Conservation (phyloP, 2,797 vertebrate species). For the Chaetophractus vellerosus region DNA sequence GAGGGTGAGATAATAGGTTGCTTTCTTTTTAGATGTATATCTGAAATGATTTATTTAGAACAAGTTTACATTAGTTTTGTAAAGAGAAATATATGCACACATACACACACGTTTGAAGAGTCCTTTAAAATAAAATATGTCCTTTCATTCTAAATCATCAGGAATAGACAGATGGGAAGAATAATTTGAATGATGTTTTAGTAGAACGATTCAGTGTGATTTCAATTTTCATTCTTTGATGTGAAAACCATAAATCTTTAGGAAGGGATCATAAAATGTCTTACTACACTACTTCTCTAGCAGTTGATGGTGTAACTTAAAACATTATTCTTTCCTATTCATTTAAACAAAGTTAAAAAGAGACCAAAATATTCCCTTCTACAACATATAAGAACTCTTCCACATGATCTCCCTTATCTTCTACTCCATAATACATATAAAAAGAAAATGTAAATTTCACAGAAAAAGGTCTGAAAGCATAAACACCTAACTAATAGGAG, state of each 20-base stretch:
- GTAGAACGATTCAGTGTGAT: not conserved
- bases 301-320: not conserved
- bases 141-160: not conserved
- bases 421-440: not conserved
- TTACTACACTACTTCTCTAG: not conserved
- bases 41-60: not conserved
- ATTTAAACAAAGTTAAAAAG: not conserved
- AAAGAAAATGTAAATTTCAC: not conserved
- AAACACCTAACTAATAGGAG: not conserved
- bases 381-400: not conserved
- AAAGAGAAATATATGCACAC: not conserved
- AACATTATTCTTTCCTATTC: constrained; percentile 3
- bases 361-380: not conserved
- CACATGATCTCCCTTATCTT: not conserved
- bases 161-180: not conserved
- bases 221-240: constrained; percentile 23
- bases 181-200: not conserved
- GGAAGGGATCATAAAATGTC: not conserved
- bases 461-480: not conserved
- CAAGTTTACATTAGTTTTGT: not conserved
- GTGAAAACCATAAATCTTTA: constrained; percentile 50
- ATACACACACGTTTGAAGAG: not conserved
- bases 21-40: not conserved
- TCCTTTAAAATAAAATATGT: constrained; percentile 2
- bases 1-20: no score